Conservation (phyloP, 2,888 invertebrate species). For the Eilema griseolum region DNA sequence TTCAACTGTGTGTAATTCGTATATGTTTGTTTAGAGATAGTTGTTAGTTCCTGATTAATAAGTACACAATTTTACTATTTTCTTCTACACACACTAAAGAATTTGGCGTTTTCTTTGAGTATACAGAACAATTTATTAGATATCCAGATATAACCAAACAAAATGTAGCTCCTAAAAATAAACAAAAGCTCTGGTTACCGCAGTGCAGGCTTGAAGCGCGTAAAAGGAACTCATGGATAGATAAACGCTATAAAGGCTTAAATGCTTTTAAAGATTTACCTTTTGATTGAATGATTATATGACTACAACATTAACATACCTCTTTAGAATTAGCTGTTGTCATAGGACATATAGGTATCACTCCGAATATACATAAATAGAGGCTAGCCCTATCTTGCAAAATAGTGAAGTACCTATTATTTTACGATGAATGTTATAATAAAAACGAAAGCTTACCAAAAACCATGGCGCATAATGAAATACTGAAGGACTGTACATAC, state of each 20-base stretch:
- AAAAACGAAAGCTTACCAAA: constrained; percentile 49
- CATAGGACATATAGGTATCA: too few relatives aligned
- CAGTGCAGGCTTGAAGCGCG: background rate
- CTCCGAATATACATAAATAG: too few relatives aligned
- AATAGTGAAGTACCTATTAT: background rate
- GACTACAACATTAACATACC: background rate
- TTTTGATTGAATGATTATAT: background rate
- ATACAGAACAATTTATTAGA: background rate
- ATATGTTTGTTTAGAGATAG: too few relatives aligned
- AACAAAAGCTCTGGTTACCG: background rate
- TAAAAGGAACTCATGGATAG: background rate
- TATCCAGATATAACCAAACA: background rate
- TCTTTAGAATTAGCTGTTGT: background rate
- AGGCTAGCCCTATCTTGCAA: too few relatives aligned
- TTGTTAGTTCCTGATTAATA: background rate
- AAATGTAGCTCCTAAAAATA: background rate
- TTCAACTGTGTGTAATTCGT: too few relatives aligned
- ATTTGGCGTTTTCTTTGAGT: background rate
- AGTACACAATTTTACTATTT: background rate
- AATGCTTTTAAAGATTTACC: background rate
- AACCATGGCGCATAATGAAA: constrained; percentile 68
- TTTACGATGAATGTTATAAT: constrained; percentile 11
- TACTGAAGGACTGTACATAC: constrained; percentile 61
- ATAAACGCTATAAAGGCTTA: background rate
- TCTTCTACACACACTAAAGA: background rate